Percentiles rank a stretch among this genome's conserved stretches.
These are phyloP conservation scores for Anguilla megastoma DNA, from an alignment of 2,797 vertebrate genomes.

Conservation along the genomic window DNA sequence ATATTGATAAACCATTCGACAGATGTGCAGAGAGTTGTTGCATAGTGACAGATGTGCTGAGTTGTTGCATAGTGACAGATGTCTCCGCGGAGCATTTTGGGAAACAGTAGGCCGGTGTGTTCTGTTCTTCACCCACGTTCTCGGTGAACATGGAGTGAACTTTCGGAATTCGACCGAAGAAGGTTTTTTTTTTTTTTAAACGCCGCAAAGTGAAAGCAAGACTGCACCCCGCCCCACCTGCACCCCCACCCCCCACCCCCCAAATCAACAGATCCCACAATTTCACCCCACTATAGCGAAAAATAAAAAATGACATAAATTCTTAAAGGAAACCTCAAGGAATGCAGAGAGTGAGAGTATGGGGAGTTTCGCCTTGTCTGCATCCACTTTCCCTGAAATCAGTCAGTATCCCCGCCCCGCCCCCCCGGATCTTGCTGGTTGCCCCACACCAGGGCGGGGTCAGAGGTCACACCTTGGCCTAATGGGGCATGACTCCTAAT, in stretches of 20 bases:
- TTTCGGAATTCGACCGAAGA: not conserved
- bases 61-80: not conserved
- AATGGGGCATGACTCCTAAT: slow-evolving; percentile 16
- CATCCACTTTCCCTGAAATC: not conserved
- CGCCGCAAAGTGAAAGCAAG: not conserved
- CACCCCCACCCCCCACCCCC: not conserved
- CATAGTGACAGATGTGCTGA: not conserved
- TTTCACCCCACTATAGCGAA: not conserved
- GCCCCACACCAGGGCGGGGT: slow-evolving; percentile 1
- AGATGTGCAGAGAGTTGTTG: not conserved
- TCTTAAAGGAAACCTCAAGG: not conserved
- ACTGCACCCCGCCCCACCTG: not conserved
- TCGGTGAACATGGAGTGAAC: not conserved
- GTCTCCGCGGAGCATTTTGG: not conserved
- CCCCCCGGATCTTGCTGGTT: not conserved
- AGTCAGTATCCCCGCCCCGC: not conserved
- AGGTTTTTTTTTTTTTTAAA: not conserved
- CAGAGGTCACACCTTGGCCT: slow-evolving; percentile 5
- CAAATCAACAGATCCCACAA: not conserved
- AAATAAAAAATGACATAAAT: not conserved
- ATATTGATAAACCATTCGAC: not conserved
- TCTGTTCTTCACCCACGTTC: too few relatives aligned
- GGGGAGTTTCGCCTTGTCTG: slow-evolving; percentile 2
- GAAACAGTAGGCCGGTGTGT: not conserved
- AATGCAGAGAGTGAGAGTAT: not conserved